Conservation (phyloP, 2,113 vertebrate species). For the Ameiurus melas region DNA sequence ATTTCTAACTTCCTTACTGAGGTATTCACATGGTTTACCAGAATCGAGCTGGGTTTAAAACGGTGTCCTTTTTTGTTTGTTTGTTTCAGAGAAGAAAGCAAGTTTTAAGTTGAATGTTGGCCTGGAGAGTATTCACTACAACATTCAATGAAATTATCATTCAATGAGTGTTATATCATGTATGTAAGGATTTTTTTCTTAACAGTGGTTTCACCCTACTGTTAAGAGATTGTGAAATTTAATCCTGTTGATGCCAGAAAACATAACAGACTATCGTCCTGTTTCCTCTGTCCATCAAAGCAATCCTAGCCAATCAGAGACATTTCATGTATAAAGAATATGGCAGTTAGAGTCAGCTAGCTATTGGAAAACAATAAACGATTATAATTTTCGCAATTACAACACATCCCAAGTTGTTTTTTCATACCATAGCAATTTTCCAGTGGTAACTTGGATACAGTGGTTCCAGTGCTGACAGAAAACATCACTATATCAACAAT, state of each 20-base stretch:
- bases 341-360: background rate
- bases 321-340: background rate
- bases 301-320: background rate
- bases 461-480: background rate
- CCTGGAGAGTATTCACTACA: background rate
- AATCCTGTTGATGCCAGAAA: background rate
- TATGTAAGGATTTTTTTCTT: background rate
- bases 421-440: background rate
- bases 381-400: background rate
- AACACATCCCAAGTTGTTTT: background rate
- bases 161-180: background rate
- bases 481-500: background rate
- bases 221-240: background rate
- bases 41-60: background rate
- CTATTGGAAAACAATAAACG: background rate
- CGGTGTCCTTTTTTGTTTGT: background rate
- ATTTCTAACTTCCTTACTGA: slow-evolving; percentile 79
- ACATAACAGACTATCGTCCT: background rate
- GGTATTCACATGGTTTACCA: slow-evolving; percentile 60
- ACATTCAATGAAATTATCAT: background rate
- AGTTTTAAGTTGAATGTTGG: background rate
- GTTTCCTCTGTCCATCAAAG: background rate
- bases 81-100: background rate
- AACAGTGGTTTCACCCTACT: background rate
- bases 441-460: too few species aligned